Conservation (phyloP, 2,797 vertebrate genomes). For the Heterohyrax brucei region DNA sequence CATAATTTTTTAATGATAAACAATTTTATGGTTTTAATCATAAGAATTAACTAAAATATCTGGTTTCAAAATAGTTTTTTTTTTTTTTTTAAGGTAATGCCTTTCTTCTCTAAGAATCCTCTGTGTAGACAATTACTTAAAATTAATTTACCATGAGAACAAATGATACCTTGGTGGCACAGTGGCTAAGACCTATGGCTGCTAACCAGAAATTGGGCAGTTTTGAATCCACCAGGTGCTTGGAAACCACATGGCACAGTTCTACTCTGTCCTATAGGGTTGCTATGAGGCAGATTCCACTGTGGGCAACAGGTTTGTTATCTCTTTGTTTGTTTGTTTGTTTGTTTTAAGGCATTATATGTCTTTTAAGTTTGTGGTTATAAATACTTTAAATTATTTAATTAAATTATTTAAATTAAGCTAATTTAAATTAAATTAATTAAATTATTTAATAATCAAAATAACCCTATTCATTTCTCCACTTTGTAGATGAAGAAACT, state of each 20-base stretch:
- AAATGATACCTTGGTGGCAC: neutral
- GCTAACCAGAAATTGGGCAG: too few relatives aligned
- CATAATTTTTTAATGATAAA: constrained; percentile 40
- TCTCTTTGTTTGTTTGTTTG: too few relatives aligned
- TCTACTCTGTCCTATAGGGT: too few relatives aligned
- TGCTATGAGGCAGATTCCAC: too few relatives aligned
- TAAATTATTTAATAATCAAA: constrained; percentile 31
- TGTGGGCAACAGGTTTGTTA: too few relatives aligned
- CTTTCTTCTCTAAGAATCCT: constrained; percentile 52
- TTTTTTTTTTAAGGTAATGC: constrained; percentile 45
- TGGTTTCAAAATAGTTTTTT: constrained; percentile 51
- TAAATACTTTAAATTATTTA: neutral
- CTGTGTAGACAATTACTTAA: neutral
- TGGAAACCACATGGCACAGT: too few relatives aligned
- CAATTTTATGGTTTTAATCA: constrained; percentile 22
- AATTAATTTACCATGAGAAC: constrained; percentile 16
- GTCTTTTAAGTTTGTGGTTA: neutral
- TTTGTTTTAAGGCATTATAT: neutral
- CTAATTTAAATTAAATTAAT: neutral
- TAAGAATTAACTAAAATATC: constrained; percentile 41
- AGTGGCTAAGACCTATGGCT: too few relatives aligned
- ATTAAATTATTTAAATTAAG: neutral
- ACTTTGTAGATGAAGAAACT: constrained; percentile 31
- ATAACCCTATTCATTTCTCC: constrained; percentile 16
- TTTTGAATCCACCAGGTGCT: too few relatives aligned